Evolutionary conservation across 64 coral and sea anemone species (phyloP).

Genomic region (Stylophora pistillata): DNA sequence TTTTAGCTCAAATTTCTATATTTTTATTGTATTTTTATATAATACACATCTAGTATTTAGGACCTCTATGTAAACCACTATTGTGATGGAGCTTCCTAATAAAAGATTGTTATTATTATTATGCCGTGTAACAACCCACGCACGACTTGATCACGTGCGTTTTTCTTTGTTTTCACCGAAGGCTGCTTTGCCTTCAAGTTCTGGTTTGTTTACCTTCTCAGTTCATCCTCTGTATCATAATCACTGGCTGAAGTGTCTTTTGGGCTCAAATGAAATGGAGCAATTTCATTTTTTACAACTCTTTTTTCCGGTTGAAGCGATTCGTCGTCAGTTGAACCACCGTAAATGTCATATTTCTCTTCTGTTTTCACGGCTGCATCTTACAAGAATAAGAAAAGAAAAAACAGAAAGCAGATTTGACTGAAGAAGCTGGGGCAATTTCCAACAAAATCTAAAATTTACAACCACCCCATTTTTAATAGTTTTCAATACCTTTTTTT

Average conservation of each 20-base stretch:
- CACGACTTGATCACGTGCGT: too few species aligned
- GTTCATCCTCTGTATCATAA: slow-evolving; percentile 86
- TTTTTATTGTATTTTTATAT: too few species aligned
- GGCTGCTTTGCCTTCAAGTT: too few species aligned
- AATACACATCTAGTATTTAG: too few species aligned
- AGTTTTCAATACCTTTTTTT: too few species aligned
- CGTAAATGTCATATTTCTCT: slow-evolving; percentile 10
- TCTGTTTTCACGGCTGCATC: slow-evolving; percentile 19
- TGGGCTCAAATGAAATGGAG: background rate
- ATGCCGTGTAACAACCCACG: background rate
- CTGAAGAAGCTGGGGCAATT: background rate
- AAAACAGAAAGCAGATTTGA: background rate
- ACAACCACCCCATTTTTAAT: too few species aligned
- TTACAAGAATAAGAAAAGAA: background rate
- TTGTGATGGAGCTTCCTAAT: too few species aligned
- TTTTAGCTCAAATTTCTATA: too few species aligned
- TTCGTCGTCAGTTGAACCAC: slow-evolving; percentile 36
- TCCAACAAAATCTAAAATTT: background rate
- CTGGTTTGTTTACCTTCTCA: slow-evolving; percentile 45
- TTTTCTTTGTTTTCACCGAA: too few species aligned
- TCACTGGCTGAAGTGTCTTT: slow-evolving; percentile 69
- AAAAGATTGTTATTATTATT: too few species aligned
- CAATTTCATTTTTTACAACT: background rate
- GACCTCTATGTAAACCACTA: too few species aligned
- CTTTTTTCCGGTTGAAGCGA: slow-evolving; percentile 14